Evolutionary conservation across 2,888 invertebrate genomes (phyloP).

Genomic region (Acrobasis suavella): DNA sequence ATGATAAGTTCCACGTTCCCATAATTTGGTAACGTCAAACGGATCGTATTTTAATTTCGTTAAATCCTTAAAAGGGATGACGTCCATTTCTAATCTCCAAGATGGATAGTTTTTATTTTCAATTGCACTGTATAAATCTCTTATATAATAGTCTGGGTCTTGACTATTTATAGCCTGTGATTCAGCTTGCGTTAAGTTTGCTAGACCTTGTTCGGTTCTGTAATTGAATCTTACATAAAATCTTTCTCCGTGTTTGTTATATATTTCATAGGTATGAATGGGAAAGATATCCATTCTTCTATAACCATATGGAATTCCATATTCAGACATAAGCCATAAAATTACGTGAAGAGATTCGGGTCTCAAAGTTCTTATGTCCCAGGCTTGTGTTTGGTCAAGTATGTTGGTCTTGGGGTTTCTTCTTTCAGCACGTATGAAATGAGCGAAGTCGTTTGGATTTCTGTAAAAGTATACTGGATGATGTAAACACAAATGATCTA

Average conservation of each 20-base stretch:
- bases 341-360: constrained; percentile 91
- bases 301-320: constrained; percentile 94
- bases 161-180: constrained; percentile 84
- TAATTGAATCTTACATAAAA: constrained; percentile 94
- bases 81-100: constrained; percentile 63
- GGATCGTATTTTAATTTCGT: constrained; percentile 54
- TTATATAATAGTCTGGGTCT: constrained; percentile 92
- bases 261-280: constrained; percentile 93
- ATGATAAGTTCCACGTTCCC: constrained; percentile 62
- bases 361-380: constrained; percentile 92
- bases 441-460: constrained; percentile 91
- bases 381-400: constrained; percentile 91
- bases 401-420: constrained; percentile 93
- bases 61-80: constrained; percentile 49
- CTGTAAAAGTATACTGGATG: constrained; percentile 93
- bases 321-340: constrained; percentile 90
- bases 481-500: constrained; percentile 93
- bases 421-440: constrained; percentile 94
- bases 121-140: constrained; percentile 93
- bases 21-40: constrained; percentile 57
- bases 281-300: constrained; percentile 95
- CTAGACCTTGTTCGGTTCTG: constrained; percentile 93
- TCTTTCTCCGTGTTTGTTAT: constrained; percentile 86
- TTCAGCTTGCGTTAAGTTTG: constrained; percentile 85
- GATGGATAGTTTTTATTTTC: constrained; percentile 79